phyloP scores from a whole-genome alignment of 2,888 invertebrate genomes.

The Deilephila elpenor region DNA sequence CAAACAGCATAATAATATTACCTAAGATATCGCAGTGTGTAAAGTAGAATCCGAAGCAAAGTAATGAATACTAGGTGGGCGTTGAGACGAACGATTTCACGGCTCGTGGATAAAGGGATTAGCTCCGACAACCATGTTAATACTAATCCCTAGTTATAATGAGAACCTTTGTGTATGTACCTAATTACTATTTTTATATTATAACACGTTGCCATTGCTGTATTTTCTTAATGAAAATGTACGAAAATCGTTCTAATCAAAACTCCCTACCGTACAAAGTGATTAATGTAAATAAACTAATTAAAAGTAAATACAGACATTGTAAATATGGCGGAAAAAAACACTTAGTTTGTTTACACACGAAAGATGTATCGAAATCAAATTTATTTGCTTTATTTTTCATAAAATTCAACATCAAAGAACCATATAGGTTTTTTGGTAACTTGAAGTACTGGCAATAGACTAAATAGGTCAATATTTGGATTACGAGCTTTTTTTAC shows the following conservation, averaged over 20 bases:
- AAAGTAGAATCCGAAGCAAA: background rate
- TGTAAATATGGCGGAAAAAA: constrained; percentile 1
- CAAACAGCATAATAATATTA: background rate
- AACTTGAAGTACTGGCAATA: too few species aligned
- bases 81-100: constrained; percentile 1
- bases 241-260: background rate
- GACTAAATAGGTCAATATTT: too few species aligned
- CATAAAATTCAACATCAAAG: background rate
- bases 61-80: background rate
- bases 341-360: too few species aligned
- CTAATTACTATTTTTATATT: background rate
- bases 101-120: background rate
- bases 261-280: background rate
- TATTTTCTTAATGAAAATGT: background rate
- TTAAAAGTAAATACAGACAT: constrained; percentile 14
- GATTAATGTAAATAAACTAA: background rate
- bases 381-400: background rate
- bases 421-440: background rate
- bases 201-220: background rate
- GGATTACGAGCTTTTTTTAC: too few species aligned
- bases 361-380: background rate
- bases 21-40: background rate
- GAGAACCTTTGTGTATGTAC: background rate
- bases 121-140: constrained; percentile 15
- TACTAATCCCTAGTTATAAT: background rate